Evolutionary conservation across 1,140 invertebrate genomes (phyloP), one percentile per base, ranked within the genome.

Genomic region (Drosophila ficusphila): DNA sequence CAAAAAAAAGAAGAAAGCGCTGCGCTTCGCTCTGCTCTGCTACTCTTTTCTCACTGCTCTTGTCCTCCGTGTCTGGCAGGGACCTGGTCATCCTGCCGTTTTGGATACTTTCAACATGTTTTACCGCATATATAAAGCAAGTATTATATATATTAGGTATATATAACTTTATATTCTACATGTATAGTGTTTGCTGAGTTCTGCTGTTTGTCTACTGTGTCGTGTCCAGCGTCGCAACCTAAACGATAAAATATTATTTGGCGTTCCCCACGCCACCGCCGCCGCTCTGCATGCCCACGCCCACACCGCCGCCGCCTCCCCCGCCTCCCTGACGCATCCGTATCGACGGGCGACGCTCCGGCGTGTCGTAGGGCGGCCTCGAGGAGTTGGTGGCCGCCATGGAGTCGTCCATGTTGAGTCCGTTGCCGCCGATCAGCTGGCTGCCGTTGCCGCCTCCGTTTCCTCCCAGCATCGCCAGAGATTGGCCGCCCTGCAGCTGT

Each of bases 311-410:
- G 33, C 68, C 79, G 14, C 81, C 72, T 0, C 82, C 65, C 0
- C 68, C 85, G 25, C 77, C 88, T 12, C 89, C 82, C 46, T 91
- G 77, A 54, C 92, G 90, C 67, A 93, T 90, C 58, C 93, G 89
- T 90, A 93, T 92, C 38, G 93, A 93, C 4, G 93, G 91, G 51
- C 93, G 90, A 14, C 92, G 81, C 68, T 93, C 93, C 23, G 92
- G 92, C 62, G 91, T 93, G 60, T 93, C 92, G 56, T 92, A 93
- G 14, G 92, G 89, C 58, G 92, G 85, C 56, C 92, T 90, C 42
- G 92, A 92, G 58, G 92, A 91, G 42, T 90, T 91, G 19, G 90
- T 90, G 21, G 90, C 90, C 33, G 90, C 90, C 89, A 91, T 91
- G n/a, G 90, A 86, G 44, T 91, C 90, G 31, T 91, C 90, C 72